Evolutionary conservation across 2,113 vertebrate genomes (phyloP).

Genomic region (human (Homo sapiens)): GRCh38 chr21:42512001-42512500

Average conservation of each 20-base stretch:
- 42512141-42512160: neutral
- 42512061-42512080: neutral
- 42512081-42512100: neutral
- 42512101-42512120: neutral
- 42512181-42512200: neutral
- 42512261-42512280: neutral
- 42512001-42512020: neutral
- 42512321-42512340: neutral
- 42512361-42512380: neutral
- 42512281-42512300: fast-evolving
- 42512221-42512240: fast-evolving
- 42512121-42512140: neutral
- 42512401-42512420: too few species aligned
- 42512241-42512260: neutral
- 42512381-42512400: neutral
- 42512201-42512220: neutral
- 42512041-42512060: neutral
- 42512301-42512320: neutral
- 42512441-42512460: too few species aligned
- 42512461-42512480: neutral
- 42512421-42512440: neutral
- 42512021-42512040: too few species aligned
- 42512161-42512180: neutral
- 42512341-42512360: neutral
- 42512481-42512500: neutral